phyloP scores from a whole-genome alignment of 2,888 invertebrate genomes.

The Drosophila maculinotata region DNA sequence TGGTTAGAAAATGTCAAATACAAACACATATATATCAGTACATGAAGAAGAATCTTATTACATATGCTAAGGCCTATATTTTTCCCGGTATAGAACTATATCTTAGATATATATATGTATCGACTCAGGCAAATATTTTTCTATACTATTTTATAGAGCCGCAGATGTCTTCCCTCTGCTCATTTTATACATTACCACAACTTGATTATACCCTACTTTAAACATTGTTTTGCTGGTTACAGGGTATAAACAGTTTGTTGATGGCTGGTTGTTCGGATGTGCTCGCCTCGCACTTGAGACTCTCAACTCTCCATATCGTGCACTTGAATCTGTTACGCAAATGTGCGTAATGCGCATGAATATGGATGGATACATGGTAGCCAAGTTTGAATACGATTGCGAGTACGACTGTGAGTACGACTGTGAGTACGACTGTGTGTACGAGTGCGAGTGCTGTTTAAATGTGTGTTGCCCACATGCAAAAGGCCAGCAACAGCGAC shows the following conservation, averaged over 20 bases:
- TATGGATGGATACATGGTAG: slow-evolving; percentile 59
- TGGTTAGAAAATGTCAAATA: too few relatives aligned
- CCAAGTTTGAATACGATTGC: slow-evolving; percentile 15
- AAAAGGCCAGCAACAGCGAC: slow-evolving; percentile 24
- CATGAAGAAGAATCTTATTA: too few relatives aligned
- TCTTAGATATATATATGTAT: too few relatives aligned
- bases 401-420: not conserved
- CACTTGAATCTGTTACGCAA: slow-evolving; percentile 79
- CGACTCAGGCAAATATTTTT: too few relatives aligned
- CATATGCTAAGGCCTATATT: too few relatives aligned
- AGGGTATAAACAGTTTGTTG: slow-evolving; percentile 33
- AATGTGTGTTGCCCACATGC: slow-evolving; percentile 50
- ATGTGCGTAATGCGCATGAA: slow-evolving; percentile 79
- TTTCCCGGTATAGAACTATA: too few relatives aligned
- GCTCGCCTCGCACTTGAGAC: slow-evolving; percentile 65
- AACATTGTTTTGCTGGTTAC: not conserved
- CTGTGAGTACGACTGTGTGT: not conserved
- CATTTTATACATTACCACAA: not conserved
- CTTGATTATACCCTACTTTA: not conserved
- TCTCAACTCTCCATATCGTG: slow-evolving; percentile 63
- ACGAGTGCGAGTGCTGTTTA: slow-evolving; percentile 10
- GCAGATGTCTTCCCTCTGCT: not conserved
- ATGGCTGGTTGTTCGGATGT: slow-evolving; percentile 41
- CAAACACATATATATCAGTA: too few relatives aligned
- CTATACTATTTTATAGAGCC: too few relatives aligned